These are phyloP conservation scores for Calidris pygmaea DNA, from an alignment of 2,113 vertebrate species.

Conservation along the genomic window DNA sequence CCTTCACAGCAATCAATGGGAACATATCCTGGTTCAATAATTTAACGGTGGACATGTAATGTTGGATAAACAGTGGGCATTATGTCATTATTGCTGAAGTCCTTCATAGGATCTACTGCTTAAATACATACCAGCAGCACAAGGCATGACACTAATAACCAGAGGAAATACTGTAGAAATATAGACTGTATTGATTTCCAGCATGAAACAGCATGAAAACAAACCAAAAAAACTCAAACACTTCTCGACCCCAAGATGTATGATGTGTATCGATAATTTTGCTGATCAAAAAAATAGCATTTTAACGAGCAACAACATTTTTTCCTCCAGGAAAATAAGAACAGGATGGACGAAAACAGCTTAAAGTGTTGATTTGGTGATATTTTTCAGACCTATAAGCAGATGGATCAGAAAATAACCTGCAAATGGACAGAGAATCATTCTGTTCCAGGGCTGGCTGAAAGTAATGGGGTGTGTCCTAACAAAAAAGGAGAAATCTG, in stretches of 20 bases:
- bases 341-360: background rate
- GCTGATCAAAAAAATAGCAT: background rate
- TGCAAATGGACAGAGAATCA: background rate
- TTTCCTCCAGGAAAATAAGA: background rate
- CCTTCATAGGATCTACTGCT: background rate
- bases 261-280: background rate
- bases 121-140: background rate
- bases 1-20: constrained; percentile 44
- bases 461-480: background rate
- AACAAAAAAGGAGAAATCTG: background rate
- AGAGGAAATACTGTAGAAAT: background rate
- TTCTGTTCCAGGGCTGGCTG: background rate
- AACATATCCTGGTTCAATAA: constrained; percentile 31
- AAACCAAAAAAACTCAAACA: background rate
- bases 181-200: background rate
- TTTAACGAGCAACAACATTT: constrained; percentile 11
- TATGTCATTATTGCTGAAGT: background rate
- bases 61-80: background rate
- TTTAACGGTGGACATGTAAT: background rate
- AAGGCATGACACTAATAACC: background rate
- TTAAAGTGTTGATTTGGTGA: background rate
- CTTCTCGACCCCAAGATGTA: background rate
- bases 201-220: background rate
- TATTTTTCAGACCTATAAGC: background rate
- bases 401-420: background rate